These are phyloP conservation scores for Phocoena phocoena DNA, from an alignment of 2,113 vertebrate genomes.

Conservation along the genomic window DNA sequence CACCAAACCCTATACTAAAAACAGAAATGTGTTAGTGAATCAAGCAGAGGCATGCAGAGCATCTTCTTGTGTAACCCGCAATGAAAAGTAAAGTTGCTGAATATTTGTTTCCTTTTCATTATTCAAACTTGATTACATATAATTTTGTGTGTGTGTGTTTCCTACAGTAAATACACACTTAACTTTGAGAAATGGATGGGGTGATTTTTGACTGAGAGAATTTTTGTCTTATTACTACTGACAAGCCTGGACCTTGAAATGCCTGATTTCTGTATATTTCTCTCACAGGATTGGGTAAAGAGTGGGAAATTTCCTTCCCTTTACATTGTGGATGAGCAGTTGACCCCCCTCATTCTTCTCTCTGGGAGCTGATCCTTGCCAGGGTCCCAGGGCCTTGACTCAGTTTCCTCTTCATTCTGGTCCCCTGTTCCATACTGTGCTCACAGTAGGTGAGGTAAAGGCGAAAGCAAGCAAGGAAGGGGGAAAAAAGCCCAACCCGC, in stretches of 20 bases:
- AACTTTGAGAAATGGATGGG: not conserved
- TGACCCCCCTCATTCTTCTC: not conserved
- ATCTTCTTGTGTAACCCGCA: not conserved
- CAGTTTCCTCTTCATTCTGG: not conserved
- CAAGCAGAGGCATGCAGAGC: not conserved
- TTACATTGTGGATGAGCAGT: not conserved
- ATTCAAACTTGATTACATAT: not conserved
- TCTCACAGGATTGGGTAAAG: not conserved
- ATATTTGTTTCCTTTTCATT: slow-evolving; percentile 34
- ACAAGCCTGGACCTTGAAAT: not conserved
- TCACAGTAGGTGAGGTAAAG: not conserved
- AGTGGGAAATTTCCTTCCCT: not conserved
- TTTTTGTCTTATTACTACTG: not conserved
- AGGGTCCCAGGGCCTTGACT: not conserved
- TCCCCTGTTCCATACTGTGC: not conserved
- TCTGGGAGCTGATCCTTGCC: not conserved
- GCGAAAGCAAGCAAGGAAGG: not conserved
- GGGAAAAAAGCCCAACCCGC: not conserved
- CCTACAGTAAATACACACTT: not conserved
- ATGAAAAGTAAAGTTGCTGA: not conserved
- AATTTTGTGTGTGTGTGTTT: not conserved
- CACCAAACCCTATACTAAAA: not conserved
- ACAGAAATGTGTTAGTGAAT: not conserved
- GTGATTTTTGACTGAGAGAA: not conserved
- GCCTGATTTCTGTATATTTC: not conserved